Evolutionary conservation across 2,888 invertebrate species (phyloP), one percentile per base, ranked within the genome.

Genomic region (Aphidoletes aphidimyza): DNA sequence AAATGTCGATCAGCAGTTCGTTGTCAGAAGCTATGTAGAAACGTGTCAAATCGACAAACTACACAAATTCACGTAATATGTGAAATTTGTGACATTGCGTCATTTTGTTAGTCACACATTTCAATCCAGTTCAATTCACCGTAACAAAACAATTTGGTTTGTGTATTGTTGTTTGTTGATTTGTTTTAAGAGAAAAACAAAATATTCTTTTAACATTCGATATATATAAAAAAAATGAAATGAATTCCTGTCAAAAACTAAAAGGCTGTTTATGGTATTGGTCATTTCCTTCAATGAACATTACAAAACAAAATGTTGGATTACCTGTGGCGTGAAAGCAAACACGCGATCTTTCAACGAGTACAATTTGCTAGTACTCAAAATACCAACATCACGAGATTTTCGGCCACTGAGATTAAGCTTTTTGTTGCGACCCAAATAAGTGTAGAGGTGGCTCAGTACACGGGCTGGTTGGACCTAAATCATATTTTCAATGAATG

Each of bases 21-120:
- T 96, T 96, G 92, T 99, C 99, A 89, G 97, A 97, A 89, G 98
- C 98, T 90, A 98, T 96, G 95, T 99, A 99, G 94, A 98, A 98
- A 90, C 97, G 95, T 89, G 95, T 95, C 93, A 96, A 95, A 93
- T 99, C 99, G 93, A 97, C 96, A 93, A 98, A 97, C 98, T 99
- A 30, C 22, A 69, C 30, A 30, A 5, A 39, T 11, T 8, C 39
- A 30, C 69, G 26, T 22, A 45, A 45, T 45, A 45, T 11, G 8
- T n/a, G n/a, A n/a, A n/a, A n/a, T n/a, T n/a, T n/a, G n/a, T n/a
- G n/a, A n/a, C 37, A 83, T 34, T 39, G 19, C 9, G 19, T 22
- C 9, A 26, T 69, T 30, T 30, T 19, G 78, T 59, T 9, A 22
- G 17, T 59, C 26, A 6, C 19, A 36, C 36, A 5, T 36, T 17